Conservation (phyloP, 2,113 vertebrate species). For the Hydrolagus affinis region DNA sequence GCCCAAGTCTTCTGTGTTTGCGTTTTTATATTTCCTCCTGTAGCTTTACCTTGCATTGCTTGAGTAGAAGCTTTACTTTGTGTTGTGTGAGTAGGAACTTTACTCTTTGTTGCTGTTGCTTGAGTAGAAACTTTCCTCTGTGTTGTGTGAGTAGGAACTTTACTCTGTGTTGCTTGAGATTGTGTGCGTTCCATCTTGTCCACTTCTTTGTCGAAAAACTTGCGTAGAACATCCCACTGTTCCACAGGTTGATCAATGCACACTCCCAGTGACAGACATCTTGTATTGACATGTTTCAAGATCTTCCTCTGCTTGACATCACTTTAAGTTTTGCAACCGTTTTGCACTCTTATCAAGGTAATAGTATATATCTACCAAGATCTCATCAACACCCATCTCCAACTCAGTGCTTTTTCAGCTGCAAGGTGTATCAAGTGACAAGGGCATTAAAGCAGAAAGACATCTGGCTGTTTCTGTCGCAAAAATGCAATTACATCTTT, state of each 20-base stretch:
- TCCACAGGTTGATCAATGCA: constrained; percentile 20
- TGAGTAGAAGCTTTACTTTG: too few relatives aligned
- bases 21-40: background rate
- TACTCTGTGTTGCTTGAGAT: too few relatives aligned
- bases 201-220: constrained; percentile 23
- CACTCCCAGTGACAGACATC: constrained; percentile 28
- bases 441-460: constrained; percentile 25
- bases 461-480: background rate
- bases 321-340: constrained; percentile 5
- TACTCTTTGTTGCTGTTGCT: too few relatives aligned
- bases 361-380: constrained; percentile 19
- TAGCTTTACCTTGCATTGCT: background rate
- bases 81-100: too few relatives aligned
- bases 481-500: constrained; percentile 29
- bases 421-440: constrained; percentile 28
- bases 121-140: too few relatives aligned
- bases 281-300: constrained; percentile 20
- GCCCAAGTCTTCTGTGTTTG: background rate
- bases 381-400: constrained; percentile 4
- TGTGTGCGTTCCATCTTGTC: background rate
- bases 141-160: too few relatives aligned
- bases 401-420: constrained; percentile 26
- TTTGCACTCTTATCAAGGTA: constrained; percentile 32
- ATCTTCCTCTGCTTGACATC: constrained; percentile 26
- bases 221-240: constrained; percentile 31